Conservation (phyloP, 2,888 invertebrate genomes). For the Melikaiella ostensackeni region DNA sequence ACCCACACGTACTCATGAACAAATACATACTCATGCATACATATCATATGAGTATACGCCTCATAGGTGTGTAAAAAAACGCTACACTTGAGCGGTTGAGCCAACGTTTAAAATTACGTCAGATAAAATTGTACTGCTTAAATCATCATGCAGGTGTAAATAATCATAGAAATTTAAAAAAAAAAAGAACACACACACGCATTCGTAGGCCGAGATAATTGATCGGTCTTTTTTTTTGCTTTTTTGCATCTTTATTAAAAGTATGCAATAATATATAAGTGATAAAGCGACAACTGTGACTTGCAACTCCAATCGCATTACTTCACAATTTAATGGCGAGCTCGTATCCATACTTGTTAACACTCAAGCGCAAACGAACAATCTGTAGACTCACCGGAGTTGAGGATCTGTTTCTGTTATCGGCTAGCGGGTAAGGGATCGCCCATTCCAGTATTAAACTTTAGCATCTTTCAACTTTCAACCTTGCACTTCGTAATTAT, state of each 20-base stretch:
- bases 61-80: conserved; percentile 42
- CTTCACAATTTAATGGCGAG: conserved; percentile 14
- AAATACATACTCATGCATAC: conserved; percentile 9
- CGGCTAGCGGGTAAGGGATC: background rate
- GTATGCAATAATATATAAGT: background rate
- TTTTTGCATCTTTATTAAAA: conserved; percentile 23
- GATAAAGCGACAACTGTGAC: conserved; percentile 27
- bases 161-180: conserved; percentile 11
- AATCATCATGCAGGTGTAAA: conserved; percentile 32
- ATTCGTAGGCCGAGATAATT: conserved; percentile 12
- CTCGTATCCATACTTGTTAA: background rate
- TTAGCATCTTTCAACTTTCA: background rate
- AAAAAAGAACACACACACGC: background rate
- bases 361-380: background rate
- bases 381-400: background rate
- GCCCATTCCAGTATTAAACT: background rate
- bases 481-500: background rate
- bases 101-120: conserved; percentile 39
- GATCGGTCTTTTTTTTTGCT: background rate
- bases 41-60: conserved; percentile 25
- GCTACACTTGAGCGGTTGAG: conserved; percentile 35
- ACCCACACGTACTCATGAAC: conserved; percentile 12
- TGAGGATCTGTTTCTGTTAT: background rate
- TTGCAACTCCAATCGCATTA: conserved; percentile 28
- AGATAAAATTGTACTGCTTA: conserved; percentile 42